Conservation (phyloP, 2,113 vertebrate species). For the Mormyrus lacerda region DNA sequence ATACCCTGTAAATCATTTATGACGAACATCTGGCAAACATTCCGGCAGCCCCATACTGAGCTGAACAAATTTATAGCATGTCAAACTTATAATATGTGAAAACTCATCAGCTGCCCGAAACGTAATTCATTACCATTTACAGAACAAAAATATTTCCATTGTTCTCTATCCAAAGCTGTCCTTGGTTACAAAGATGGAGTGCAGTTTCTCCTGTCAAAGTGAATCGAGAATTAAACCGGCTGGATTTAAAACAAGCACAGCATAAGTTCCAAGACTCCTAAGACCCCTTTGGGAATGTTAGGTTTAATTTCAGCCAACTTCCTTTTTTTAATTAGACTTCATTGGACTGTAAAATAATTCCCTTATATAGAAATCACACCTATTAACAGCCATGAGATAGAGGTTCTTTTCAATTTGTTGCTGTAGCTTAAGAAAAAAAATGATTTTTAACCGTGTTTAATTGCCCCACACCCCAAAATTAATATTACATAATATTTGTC, state of each 20-base stretch:
- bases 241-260: neutral
- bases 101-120: neutral
- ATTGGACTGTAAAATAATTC: neutral
- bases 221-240: neutral
- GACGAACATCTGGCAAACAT: neutral
- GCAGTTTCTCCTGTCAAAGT: neutral
- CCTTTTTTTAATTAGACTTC: neutral
- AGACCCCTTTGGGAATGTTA: neutral
- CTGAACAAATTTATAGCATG: slow-evolving; percentile 10
- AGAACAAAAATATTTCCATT: neutral
- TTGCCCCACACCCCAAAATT: neutral
- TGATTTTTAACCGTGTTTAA: neutral
- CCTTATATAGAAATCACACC: neutral
- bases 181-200: neutral
- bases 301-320: neutral
- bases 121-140: neutral
- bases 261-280: too few species aligned
- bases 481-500: neutral
- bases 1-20: slow-evolving; percentile 10
- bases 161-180: neutral
- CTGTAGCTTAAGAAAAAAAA: neutral
- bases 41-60: neutral
- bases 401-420: neutral
- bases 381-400: neutral
- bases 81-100: slow-evolving; percentile 11